These are phyloP conservation scores for Nycteola revayana DNA, from an alignment of 2,888 invertebrate species.

Conservation along the genomic window DNA sequence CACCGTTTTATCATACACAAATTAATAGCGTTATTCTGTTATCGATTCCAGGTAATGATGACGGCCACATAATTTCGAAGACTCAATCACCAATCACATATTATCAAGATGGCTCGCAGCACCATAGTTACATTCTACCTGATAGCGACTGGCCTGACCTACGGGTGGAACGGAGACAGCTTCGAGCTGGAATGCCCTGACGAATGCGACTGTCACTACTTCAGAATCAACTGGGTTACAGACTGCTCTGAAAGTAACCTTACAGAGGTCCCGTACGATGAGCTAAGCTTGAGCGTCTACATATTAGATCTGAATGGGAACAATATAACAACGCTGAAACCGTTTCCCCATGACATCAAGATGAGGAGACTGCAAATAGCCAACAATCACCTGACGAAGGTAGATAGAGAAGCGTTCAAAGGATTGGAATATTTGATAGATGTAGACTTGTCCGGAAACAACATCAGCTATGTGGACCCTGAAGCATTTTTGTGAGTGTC, in stretches of 20 bases:
- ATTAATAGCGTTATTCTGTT: constrained; percentile 9
- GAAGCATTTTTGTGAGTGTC: constrained; percentile 84
- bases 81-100: no score
- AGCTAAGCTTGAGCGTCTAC: constrained; percentile 86
- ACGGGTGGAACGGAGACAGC: constrained; percentile 83
- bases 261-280: constrained; percentile 85
- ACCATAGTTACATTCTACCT: constrained; percentile 50
- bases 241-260: constrained; percentile 89
- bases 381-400: constrained; percentile 83
- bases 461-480: constrained; percentile 84
- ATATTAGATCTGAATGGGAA: constrained; percentile 87
- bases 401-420: constrained; percentile 83
- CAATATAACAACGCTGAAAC: constrained; percentile 80
- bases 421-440: constrained; percentile 86
- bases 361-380: constrained; percentile 87
- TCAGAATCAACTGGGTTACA: constrained; percentile 89
- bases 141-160: constrained; percentile 43
- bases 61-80: constrained; percentile 29
- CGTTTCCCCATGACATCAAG: constrained; percentile 86
- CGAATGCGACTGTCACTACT: constrained; percentile 89
- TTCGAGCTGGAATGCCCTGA: constrained; percentile 87
- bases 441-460: constrained; percentile 86
- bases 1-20: no score
- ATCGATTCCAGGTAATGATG: constrained; percentile 40
- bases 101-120: constrained; percentile 48